phyloP scores from a whole-genome alignment of 2,888 invertebrate species.

The Ligdia adustata region DNA sequence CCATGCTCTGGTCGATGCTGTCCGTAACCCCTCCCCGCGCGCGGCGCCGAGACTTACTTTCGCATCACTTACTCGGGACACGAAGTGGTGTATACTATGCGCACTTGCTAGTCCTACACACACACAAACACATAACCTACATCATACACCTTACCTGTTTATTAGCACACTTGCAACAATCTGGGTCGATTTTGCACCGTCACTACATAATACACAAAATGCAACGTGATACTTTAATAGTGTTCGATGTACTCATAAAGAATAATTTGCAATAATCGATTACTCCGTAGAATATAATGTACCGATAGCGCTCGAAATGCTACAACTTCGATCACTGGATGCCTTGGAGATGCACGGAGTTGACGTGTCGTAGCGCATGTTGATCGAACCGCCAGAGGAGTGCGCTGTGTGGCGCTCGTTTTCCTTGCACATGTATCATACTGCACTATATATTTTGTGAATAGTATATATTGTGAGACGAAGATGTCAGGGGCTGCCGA shows the following conservation, averaged over 20 bases:
- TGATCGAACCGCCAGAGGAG: constrained; percentile 56
- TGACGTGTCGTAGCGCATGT: constrained; percentile 40
- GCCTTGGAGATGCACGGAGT: constrained; percentile 40
- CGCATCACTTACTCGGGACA: constrained; percentile 57
- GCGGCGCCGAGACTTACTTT: constrained; percentile 49
- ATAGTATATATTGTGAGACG: constrained; percentile 53
- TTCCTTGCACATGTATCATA: constrained; percentile 74
- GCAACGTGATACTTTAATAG: constrained; percentile 47
- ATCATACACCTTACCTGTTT: constrained; percentile 44
- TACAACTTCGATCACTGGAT: constrained; percentile 69
- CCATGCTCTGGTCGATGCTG: constrained; percentile 81
- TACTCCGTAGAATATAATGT: constrained; percentile 17
- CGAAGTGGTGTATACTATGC: constrained; percentile 65
- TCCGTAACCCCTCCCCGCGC: constrained; percentile 65
- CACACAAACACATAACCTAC: constrained; percentile 58
- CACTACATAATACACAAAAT: constrained; percentile 74
- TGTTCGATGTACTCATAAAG: constrained; percentile 40
- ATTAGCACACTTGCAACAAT: constrained; percentile 68
- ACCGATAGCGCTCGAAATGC: constrained; percentile 66
- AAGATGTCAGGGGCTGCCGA: constrained; percentile 75
- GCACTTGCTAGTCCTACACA: constrained; percentile 67
- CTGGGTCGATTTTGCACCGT: constrained; percentile 87
- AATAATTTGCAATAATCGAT: constrained; percentile 28
- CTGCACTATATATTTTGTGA: constrained; percentile 62
- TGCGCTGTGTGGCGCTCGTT: constrained; percentile 65